These are phyloP conservation scores for Halotydeus destructor DNA, from an alignment of 1,140 invertebrate species.

Conservation along the genomic window DNA sequence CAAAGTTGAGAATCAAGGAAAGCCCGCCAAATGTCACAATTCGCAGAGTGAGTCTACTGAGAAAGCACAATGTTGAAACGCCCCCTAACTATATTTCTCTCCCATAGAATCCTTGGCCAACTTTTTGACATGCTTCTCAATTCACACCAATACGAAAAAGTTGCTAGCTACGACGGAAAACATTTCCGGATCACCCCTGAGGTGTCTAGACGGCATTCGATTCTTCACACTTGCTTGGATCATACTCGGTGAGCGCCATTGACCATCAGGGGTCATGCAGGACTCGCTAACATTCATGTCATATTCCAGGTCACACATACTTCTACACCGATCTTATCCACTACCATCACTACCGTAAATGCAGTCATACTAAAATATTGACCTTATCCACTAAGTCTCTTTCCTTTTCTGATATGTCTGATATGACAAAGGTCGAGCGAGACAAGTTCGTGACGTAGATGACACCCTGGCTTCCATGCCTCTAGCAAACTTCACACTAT, in stretches of 20 bases:
- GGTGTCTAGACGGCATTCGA: conserved; percentile 17
- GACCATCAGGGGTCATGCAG: too few species aligned
- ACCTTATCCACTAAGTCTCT: background rate
- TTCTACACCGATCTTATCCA: conserved; percentile 15
- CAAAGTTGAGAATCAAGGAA: background rate
- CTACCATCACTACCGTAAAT: conserved; percentile 5
- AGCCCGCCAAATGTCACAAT: background rate
- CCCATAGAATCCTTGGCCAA: conserved; percentile 1
- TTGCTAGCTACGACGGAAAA: background rate
- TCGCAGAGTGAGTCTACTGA: background rate
- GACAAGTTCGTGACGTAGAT: conserved; percentile 1
- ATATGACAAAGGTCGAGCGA: background rate
- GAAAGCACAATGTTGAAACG: background rate
- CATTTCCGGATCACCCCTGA: conserved; percentile 3
- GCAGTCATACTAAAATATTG: background rate
- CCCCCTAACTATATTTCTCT: background rate
- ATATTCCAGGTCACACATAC: conserved; percentile 23
- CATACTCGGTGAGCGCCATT: too few species aligned
- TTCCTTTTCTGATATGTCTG: too few species aligned
- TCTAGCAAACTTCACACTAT: conserved; percentile 66
- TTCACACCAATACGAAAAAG: background rate
- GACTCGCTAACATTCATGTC: too few species aligned
- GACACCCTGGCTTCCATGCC: conserved; percentile 5
- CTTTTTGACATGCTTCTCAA: conserved; percentile 1
- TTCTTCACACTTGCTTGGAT: conserved; percentile 27